Conservation (phyloP, 1,140 invertebrate species). For the Eubasilissa regina region DNA sequence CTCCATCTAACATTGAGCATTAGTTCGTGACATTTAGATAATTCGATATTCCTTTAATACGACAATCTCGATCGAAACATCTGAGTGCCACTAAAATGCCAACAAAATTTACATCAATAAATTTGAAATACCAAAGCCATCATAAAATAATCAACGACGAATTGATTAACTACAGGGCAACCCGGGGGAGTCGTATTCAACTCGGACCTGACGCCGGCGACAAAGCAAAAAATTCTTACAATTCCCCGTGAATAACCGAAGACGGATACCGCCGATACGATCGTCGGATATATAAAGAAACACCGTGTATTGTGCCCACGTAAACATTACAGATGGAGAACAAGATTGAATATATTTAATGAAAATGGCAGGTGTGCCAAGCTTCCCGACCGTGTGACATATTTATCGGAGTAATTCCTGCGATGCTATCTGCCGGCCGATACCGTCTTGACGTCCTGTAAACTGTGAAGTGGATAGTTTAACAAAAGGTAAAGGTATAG, state of each 20-base stretch:
- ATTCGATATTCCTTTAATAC: background rate
- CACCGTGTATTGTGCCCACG: constrained; percentile 24
- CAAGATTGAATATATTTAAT: constrained; percentile 47
- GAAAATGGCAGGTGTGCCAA: constrained; percentile 45
- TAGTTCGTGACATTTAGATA: too few relatives aligned
- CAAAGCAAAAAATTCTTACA: constrained; percentile 11
- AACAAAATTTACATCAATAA: background rate
- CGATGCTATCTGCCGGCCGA: constrained; percentile 12
- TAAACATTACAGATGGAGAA: background rate
- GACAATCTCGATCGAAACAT: background rate
- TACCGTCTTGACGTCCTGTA: background rate
- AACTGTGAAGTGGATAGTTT: constrained; percentile 3
- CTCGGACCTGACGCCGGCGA: background rate
- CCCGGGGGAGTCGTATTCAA: background rate
- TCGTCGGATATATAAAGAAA: constrained; percentile 45
- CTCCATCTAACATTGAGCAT: too few relatives aligned
- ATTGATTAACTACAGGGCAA: background rate
- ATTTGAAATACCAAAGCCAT: background rate
- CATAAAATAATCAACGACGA: background rate
- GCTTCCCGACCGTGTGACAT: constrained; percentile 31
- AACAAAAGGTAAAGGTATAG: background rate
- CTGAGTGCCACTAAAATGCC: background rate
- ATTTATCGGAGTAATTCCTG: constrained; percentile 45
- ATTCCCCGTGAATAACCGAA: constrained; percentile 29
- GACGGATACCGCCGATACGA: constrained; percentile 38